Percentiles rank a stretch among this genome's conserved stretches.
Evolutionary conservation across 2,113 vertebrate genomes (phyloP).

Genomic region (Chelonoidis abingdonii): DNA sequence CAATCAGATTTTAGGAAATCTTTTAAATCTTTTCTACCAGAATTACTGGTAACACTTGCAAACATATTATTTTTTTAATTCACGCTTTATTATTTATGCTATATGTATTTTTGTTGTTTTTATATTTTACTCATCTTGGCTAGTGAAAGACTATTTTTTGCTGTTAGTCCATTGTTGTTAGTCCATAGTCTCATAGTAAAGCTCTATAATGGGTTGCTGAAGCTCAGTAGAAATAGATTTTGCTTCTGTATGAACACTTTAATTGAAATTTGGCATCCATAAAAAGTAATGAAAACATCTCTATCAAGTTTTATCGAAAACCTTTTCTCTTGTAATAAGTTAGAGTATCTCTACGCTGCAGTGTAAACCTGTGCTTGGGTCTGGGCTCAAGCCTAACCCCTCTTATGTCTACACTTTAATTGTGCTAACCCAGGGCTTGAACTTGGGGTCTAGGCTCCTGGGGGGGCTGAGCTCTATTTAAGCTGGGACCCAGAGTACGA

Average conservation of each 20-base stretch:
- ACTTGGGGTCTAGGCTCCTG: neutral
- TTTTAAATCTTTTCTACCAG: neutral
- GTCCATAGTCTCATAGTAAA: neutral
- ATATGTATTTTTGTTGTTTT: neutral
- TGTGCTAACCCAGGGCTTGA: neutral
- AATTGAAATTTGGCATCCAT: neutral
- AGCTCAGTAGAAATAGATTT: neutral
- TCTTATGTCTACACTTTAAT: neutral
- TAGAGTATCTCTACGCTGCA: neutral
- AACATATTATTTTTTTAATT: neutral
- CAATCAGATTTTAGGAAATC: neutral
- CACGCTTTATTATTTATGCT: neutral
- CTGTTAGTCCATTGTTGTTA: neutral
- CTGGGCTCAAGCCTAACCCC: neutral
- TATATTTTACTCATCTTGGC: neutral
- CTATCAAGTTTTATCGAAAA: neutral
- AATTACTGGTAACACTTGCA: neutral
- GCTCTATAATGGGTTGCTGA: neutral
- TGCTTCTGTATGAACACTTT: neutral
- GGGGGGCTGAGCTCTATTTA: neutral
- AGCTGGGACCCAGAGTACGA: neutral
- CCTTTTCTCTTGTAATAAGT: neutral
- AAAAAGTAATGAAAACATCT: neutral
- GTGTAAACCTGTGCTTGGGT: neutral
- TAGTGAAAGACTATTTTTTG: neutral